Evolutionary conservation across 2,113 vertebrate genomes (phyloP).

Genomic region (Otolemur garnettii): DNA sequence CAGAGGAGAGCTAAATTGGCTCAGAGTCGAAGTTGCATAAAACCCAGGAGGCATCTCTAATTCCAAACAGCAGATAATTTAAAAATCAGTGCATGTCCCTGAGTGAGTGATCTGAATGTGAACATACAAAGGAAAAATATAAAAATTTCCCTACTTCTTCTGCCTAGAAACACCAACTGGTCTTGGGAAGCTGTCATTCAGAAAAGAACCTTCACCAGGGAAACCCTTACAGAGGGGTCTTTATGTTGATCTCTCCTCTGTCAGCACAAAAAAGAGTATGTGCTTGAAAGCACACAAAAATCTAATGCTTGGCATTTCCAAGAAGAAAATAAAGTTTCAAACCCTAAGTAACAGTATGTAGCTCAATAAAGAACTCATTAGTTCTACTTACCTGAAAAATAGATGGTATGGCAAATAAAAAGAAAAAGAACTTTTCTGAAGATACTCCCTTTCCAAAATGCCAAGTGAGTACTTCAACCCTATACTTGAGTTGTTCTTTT

Average conservation of each 20-base stretch:
- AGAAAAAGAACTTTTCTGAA: conserved; percentile 58
- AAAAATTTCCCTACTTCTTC: conserved; percentile 51
- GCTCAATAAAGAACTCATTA: conserved; percentile 64
- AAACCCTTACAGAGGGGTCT: conserved; percentile 6
- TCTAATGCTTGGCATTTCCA: conserved; percentile 38
- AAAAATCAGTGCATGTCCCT: conserved; percentile 71
- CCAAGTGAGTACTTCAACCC: conserved; percentile 40
- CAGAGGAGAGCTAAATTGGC: conserved; percentile 67
- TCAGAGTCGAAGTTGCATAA: conserved; percentile 73
- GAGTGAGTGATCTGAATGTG: conserved; percentile 77
- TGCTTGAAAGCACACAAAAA: conserved; percentile 34
- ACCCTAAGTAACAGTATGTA: conserved; percentile 61
- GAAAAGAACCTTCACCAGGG: conserved; percentile 16
- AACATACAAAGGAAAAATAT: conserved; percentile 57
- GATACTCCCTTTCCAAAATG: conserved; percentile 50
- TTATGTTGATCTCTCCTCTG: conserved; percentile 51
- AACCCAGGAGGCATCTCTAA: conserved; percentile 72
- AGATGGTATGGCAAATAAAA: conserved; percentile 66
- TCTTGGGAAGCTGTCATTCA: not conserved
- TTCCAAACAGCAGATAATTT: conserved; percentile 75
- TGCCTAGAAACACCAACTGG: conserved; percentile 40
- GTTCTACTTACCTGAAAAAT: conserved; percentile 64
- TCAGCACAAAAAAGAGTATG: conserved; percentile 21
- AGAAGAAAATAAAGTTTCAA: conserved; percentile 68
- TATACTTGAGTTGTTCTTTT: conserved; percentile 31